Evolutionary conservation across 2,113 vertebrate species (phyloP).

Genomic region (Cinclus mexicanus): DNA sequence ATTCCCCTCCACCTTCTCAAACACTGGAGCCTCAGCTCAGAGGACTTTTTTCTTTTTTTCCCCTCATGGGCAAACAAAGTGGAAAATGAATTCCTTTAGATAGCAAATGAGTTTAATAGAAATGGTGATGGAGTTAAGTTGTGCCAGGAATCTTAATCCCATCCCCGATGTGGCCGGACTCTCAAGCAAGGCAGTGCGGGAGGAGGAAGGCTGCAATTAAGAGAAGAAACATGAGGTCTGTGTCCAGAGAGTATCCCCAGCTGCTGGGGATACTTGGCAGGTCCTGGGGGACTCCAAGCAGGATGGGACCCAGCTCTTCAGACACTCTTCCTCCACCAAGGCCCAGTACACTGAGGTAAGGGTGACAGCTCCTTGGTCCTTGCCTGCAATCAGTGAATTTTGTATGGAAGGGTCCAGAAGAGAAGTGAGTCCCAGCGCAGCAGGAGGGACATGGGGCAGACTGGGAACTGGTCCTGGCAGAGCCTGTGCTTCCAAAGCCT

Average conservation of each 20-base stretch:
- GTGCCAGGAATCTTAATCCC: slow-evolving; percentile 51
- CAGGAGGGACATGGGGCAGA: not conserved
- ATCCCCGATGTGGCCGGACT: not conserved
- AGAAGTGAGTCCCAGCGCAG: rapidly evolving
- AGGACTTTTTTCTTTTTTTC: not conserved
- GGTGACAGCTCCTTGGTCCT: not conserved
- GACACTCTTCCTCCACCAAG: not conserved
- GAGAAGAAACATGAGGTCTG: not conserved
- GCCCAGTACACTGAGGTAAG: not conserved
- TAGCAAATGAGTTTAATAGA: slow-evolving; percentile 70
- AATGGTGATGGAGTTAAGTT: slow-evolving; percentile 50
- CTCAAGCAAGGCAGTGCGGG: not conserved
- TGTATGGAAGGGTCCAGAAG: not conserved
- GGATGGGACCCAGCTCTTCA: not conserved
- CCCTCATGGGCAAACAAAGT: slow-evolving; percentile 60
- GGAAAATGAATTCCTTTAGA: slow-evolving; percentile 71
- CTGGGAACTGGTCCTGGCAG: not conserved
- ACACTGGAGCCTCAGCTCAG: not conserved
- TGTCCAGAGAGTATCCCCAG: not conserved
- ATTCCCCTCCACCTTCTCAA: not conserved
- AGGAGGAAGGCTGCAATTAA: not conserved
- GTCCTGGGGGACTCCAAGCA: not conserved
- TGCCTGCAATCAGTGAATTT: not conserved
- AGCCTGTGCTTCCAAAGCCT: not conserved
- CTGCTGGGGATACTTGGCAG: not conserved